Base-by-base conservation (phyloP, 2,113 vertebrate genomes). In the Acrocephalus arundinaceus region DNA sequence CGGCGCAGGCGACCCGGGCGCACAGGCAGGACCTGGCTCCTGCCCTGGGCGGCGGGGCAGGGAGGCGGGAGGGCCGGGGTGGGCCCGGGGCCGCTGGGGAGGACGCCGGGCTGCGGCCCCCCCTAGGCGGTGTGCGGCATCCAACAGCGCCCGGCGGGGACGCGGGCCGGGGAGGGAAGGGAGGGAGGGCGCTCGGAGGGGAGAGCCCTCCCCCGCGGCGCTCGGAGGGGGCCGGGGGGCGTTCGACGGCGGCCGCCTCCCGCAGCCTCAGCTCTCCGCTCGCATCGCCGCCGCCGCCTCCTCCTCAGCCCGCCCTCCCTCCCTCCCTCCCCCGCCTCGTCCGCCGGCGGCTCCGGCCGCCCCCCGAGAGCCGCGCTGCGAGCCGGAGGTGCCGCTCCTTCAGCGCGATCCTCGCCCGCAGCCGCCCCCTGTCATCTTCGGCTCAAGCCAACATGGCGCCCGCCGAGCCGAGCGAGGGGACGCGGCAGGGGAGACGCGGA, bases 381-480 rank as follows among this genome's bases (percentile, higher is more conserved):
- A 85, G 76, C 65, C 57, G 79, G 61, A 62, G 73, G 39, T 80
- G 84, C 84, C 79, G 57, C 35, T 79, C 79, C 85, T 73, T 78
- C 85, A 95, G 85, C 92, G 79, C 80, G 91, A 93, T 74, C 77
- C 41, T 45, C 80, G 74, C 87, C 94, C 85, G 92, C 94, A 76
- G 91, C 95, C 95, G 66, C 96, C 96, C 93, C 96, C 97, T 91
- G 97, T 97, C 97, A 97, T 97, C 97, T 93, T 97, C 96, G 80
- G 43, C 95, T 97, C 95, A 97, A 95, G 45, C 96, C 97, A 98
- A 98, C 98, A 98, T 98, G 98, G 98, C 97, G 97, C 66, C 96
- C 28, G 85, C 77, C 7, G 79, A 89, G 92, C 85, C 62, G 67
- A 75, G 43, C 54, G 55, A 81, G 73, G 94, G 88, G 92, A 95